These are phyloP conservation scores for Caenorhabditis remanei DNA, from an alignment of 1,140 invertebrate genomes.

Conservation along the genomic window DNA sequence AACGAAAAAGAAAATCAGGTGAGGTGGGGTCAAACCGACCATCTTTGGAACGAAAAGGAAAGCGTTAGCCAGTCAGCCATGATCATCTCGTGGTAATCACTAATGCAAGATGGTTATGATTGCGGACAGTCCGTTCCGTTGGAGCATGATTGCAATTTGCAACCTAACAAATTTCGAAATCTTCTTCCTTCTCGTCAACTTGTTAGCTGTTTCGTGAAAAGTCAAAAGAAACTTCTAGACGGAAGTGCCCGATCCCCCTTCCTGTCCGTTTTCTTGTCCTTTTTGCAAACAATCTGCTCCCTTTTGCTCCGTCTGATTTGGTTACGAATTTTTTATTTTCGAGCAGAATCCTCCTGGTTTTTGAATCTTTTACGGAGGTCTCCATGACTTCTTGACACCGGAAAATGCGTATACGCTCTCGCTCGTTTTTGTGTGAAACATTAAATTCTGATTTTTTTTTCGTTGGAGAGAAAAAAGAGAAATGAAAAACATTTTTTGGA, in stretches of 20 bases:
- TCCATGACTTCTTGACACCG: neutral
- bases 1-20: too few relatives aligned
- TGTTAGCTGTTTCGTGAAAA: neutral
- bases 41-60: too few relatives aligned
- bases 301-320: neutral
- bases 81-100: too few relatives aligned
- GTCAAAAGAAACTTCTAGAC: neutral
- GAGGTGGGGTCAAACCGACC: too few relatives aligned
- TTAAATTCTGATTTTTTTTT: slow-evolving; percentile 3
- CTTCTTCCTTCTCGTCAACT: too few relatives aligned
- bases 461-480: too few relatives aligned
- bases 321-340: neutral
- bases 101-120: too few relatives aligned
- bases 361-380: neutral
- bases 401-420: neutral
- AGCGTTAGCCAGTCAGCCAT: too few relatives aligned
- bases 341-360: neutral
- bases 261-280: neutral
- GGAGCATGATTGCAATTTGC: too few relatives aligned
- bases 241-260: neutral
- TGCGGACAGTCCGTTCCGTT: too few relatives aligned
- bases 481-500: neutral
- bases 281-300: slow-evolving; percentile 17
- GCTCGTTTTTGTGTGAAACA: neutral
- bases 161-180: too few relatives aligned